phyloP scores from a whole-genome alignment of 2,888 invertebrate species.

The Cryptocephalus moraei region DNA sequence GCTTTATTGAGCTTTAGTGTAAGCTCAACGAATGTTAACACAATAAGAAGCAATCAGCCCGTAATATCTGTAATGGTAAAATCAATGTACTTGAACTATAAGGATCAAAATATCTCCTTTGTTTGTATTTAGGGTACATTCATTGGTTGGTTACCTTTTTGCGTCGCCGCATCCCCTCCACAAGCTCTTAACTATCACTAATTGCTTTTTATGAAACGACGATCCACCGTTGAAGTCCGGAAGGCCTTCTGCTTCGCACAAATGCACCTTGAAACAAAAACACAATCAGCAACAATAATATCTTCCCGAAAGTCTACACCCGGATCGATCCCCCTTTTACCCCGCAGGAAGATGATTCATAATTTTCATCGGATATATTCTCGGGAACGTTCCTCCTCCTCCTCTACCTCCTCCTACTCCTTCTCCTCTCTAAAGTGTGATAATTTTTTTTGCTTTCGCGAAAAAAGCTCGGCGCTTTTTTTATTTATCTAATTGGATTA shows the following conservation, averaged over 20 bases:
- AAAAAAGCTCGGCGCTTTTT: conserved; percentile 1
- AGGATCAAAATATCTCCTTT: too few species aligned
- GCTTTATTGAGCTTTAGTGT: too few species aligned
- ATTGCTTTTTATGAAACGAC: conserved; percentile 56
- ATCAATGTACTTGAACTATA: too few species aligned
- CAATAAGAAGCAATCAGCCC: too few species aligned
- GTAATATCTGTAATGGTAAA: too few species aligned
- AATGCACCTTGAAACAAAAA: conserved; percentile 50
- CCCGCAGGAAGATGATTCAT: too few species aligned
- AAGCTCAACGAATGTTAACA: too few species aligned
- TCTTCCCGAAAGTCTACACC: background rate
- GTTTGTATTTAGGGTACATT: too few species aligned
- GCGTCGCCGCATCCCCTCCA: conserved; percentile 52
- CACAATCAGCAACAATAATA: background rate
- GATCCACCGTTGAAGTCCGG: conserved; percentile 56
- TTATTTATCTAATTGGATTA: conserved; percentile 7
- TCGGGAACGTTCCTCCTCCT: too few species aligned
- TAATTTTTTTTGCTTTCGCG: background rate
- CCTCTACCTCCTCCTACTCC: too few species aligned
- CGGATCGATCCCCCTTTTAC: background rate
- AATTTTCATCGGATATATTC: too few species aligned
- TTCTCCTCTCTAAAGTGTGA: too few species aligned
- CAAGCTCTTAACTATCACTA: conserved; percentile 65
- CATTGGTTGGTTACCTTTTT: conserved; percentile 39
- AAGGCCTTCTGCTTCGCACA: conserved; percentile 68